Percentiles rank a stretch among this genome's conserved stretches.
Evolutionary conservation across 2,888 invertebrate species (phyloP).

Genomic region (Synergus laeviventris): DNA sequence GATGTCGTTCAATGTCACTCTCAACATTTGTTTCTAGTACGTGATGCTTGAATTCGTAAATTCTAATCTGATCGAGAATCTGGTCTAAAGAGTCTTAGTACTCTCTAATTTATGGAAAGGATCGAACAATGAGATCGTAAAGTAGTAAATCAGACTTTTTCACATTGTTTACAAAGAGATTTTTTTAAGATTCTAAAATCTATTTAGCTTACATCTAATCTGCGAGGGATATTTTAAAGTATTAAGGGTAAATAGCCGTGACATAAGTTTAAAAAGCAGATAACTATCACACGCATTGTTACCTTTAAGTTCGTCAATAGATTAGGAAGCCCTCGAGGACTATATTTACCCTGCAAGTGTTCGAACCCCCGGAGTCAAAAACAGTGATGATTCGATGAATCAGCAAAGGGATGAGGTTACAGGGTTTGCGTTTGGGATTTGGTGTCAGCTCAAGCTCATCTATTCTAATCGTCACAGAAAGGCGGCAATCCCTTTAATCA

Average conservation of each 20-base stretch:
- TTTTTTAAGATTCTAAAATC: no score
- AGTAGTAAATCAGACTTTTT: neutral
- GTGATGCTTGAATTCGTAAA: neutral
- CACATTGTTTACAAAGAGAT: neutral
- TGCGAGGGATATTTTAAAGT: neutral
- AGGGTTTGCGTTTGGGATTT: constrained; percentile 18
- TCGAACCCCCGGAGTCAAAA: neutral
- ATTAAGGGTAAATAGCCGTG: neutral
- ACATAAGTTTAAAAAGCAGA: neutral
- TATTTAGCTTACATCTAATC: no score
- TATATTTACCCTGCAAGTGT: neutral
- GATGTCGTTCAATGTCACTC: constrained; percentile 30
- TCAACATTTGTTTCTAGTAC: constrained; percentile 12
- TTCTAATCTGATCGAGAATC: neutral
- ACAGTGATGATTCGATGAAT: constrained; percentile 1
- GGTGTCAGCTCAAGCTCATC: constrained; percentile 17
- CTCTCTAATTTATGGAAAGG: constrained; percentile 4
- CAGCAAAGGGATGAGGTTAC: constrained; percentile 5
- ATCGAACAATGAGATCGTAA: neutral
- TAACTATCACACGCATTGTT: neutral
- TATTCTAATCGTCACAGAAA: constrained; percentile 20
- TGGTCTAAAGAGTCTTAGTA: neutral
- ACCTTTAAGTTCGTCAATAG: neutral
- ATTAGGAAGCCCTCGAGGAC: neutral
- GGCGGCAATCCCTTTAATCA: constrained; percentile 40